phyloP scores from a whole-genome alignment of 2,797 vertebrate species.

The Manis pentadactyla region DNA sequence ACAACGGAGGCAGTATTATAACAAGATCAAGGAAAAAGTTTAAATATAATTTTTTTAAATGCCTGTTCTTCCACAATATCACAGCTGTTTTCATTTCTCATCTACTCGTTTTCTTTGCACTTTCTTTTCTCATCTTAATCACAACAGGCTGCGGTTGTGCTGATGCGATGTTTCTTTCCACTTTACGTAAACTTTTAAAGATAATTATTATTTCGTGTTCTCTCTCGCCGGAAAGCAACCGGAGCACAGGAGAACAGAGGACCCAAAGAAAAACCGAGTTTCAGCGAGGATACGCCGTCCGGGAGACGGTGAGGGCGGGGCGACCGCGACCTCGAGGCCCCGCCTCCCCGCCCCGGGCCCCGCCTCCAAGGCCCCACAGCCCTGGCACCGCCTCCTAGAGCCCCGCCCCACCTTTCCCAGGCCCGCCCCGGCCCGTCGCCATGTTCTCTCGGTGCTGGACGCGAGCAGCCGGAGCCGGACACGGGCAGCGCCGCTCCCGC shows the following conservation, averaged over 20 bases:
- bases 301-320: neutral
- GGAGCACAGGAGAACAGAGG: neutral
- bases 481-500: accelerated
- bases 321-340: neutral
- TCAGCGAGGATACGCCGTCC: neutral
- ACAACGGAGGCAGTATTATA: conserved; percentile 4
- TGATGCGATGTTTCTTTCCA: conserved; percentile 1
- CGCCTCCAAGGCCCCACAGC: neutral
- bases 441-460: conserved; percentile 66
- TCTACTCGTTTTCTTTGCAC: neutral
- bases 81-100: conserved; percentile 36
- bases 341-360: neutral
- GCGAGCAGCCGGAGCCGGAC: neutral
- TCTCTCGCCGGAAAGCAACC: neutral
- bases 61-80: neutral
- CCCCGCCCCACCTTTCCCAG: accelerated
- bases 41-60: neutral
- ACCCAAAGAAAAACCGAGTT: neutral
- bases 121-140: neutral
- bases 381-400: accelerated
- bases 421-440: conserved; percentile 75
- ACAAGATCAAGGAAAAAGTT: neutral
- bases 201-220: neutral
- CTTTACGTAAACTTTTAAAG: conserved; percentile 2
- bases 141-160: neutral